These are phyloP conservation scores for Endotricha flammealis DNA, from an alignment of 2,888 invertebrate genomes.

Conservation along the genomic window DNA sequence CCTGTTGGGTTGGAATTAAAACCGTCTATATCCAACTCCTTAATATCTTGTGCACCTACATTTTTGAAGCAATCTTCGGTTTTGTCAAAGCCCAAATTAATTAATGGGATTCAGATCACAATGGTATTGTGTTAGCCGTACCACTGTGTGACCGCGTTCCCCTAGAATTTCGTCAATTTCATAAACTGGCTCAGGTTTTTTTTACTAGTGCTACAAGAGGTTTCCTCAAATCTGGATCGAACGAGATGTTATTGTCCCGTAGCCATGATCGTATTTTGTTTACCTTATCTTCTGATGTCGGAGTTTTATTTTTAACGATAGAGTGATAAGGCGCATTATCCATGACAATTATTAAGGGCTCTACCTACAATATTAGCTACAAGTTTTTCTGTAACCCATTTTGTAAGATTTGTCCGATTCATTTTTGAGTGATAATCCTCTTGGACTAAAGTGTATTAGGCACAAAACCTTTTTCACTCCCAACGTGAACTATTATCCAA, in stretches of 20 bases:
- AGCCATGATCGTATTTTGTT: constrained; percentile 23
- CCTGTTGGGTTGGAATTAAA: constrained; percentile 13
- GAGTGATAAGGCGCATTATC: constrained; percentile 17
- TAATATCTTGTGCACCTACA: constrained; percentile 14
- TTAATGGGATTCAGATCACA: constrained; percentile 23
- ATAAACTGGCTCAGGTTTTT: constrained; percentile 19
- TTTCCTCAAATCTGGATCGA: constrained; percentile 18
- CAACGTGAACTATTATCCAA: constrained; percentile 22
- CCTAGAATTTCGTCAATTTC: constrained; percentile 21
- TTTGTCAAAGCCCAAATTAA: constrained; percentile 19
- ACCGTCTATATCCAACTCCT: constrained; percentile 14
- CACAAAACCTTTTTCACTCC: constrained; percentile 23
- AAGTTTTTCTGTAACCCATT: constrained; percentile 21
- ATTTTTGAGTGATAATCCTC: constrained; percentile 25
- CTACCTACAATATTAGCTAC: constrained; percentile 16
- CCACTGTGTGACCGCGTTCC: constrained; percentile 18
- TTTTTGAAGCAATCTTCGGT: constrained; percentile 17
- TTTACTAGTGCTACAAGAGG: constrained; percentile 20
- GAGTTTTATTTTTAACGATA: constrained; percentile 11
- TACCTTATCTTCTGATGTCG: constrained; percentile 6
- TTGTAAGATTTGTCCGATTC: constrained; percentile 21
- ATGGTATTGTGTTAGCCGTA: constrained; percentile 19
- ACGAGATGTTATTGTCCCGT: constrained; percentile 21
- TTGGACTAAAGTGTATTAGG: constrained; percentile 18
- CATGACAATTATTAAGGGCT: constrained; percentile 17